Percentiles rank a stretch among this genome's conserved stretches.
phyloP scores from a whole-genome alignment of 2,888 invertebrate species.

The Lithophane semibrunnea region DNA sequence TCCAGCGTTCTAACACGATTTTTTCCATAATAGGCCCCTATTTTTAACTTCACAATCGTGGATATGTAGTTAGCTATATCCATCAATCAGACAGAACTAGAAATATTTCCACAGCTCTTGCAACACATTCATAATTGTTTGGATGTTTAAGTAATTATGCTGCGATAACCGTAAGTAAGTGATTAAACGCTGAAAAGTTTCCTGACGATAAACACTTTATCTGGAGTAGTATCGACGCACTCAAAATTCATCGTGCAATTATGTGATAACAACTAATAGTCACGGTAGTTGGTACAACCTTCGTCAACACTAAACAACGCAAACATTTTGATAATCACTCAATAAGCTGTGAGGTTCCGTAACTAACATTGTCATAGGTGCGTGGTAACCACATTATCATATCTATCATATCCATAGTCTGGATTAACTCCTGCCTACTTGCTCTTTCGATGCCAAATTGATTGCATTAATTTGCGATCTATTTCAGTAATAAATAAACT shows the following conservation, averaged over 20 bases:
- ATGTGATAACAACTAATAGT: conserved; percentile 75
- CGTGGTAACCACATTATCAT: conserved; percentile 11
- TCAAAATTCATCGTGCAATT: conserved; percentile 77
- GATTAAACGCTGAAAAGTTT: conserved; percentile 72
- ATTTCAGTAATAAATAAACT: conserved; percentile 21
- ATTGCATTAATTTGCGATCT: conserved; percentile 35
- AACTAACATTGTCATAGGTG: conserved; percentile 24
- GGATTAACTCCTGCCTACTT: conserved; percentile 15
- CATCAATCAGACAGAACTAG: conserved; percentile 31
- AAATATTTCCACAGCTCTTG: conserved; percentile 40
- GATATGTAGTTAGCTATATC: conserved; percentile 22
- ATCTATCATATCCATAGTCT: conserved; percentile 13
- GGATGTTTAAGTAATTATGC: conserved; percentile 37
- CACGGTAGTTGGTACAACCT: conserved; percentile 77
- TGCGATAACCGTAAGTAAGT: conserved; percentile 62
- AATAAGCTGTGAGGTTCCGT: conserved; percentile 33
- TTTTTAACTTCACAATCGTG: conserved; percentile 35
- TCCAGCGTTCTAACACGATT: conserved; percentile 11
- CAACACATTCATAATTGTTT: conserved; percentile 42
- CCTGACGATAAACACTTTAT: conserved; percentile 77
- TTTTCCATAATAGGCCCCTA: conserved; percentile 30
- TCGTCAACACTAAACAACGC: conserved; percentile 55
- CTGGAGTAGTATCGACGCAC: conserved; percentile 72
- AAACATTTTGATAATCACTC: conserved; percentile 57
- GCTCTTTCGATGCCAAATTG: conserved; percentile 14